phyloP scores from a whole-genome alignment of 2,888 invertebrate species.

The Yponomeuta cagnagella region DNA sequence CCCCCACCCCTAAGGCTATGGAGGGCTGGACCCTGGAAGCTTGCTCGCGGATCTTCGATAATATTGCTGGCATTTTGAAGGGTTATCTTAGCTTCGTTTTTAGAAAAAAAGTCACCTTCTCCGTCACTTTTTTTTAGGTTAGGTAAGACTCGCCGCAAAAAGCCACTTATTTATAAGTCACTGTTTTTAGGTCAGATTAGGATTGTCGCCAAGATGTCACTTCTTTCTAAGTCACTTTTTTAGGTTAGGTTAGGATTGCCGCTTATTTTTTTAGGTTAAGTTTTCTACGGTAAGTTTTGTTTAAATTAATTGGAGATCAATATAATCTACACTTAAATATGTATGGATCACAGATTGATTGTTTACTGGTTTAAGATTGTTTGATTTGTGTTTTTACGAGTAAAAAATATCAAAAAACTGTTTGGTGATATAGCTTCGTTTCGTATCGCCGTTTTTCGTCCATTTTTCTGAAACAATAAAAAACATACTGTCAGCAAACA shows the following conservation, averaged over 20 bases:
- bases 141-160: background rate
- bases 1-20: constrained; percentile 58
- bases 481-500: constrained; percentile 16
- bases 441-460: constrained; percentile 31
- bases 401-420: constrained; percentile 6
- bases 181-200: background rate
- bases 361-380: background rate
- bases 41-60: constrained; percentile 62
- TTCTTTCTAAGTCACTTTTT: background rate
- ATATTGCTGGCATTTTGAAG: constrained; percentile 62
- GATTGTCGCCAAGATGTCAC: background rate
- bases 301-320: constrained; percentile 1
- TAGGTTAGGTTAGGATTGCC: background rate
- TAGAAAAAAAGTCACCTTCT: no score
- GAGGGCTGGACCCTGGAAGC: constrained; percentile 62
- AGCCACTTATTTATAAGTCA: background rate
- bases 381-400: constrained; percentile 10
- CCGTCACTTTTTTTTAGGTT: background rate
- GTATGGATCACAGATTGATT: background rate
- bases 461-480: constrained; percentile 56
- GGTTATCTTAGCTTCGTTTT: constrained; percentile 15
- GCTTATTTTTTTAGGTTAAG: background rate
- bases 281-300: background rate
- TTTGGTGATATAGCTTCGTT: background rate
- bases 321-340: background rate